Base-by-base conservation (phyloP, 2,113 vertebrate species). In the Myotis brandtii region DNA sequence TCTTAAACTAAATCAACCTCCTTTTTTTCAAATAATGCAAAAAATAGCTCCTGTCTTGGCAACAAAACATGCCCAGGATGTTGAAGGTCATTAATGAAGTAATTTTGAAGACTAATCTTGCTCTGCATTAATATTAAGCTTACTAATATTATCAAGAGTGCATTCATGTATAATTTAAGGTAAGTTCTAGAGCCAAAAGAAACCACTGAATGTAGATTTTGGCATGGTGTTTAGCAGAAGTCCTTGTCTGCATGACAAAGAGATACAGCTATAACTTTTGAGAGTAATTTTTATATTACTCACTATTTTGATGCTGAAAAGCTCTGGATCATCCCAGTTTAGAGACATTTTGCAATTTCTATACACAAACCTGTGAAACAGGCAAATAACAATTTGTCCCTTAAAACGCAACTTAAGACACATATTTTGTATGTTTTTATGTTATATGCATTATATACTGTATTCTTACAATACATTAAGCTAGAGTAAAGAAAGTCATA, bases 221-320 rank as follows among this genome's bases (percentile, higher is more conserved):
- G 66, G 67, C 37, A 80, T 66, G 56, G 8, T 12, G 12, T 95
- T 95, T 85, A 72, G 85, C 8, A 48, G 54, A 86, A 85, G 52
- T 77, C 10, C 12, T 93, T 84, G 2, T 76, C 8, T 95, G 30
- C 8, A 54, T 64, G 84, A 32, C 30, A 92, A 94, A 85, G 13
- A 89, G 54, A 67, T 77, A 75, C 93, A 76, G 20, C 30, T 30
- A 16, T 75, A 27, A 34, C 27, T 85, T 48, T 75, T 46, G 40
- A 77, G 72, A 25, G 10, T 46, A 34, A 90, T 82, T 92, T 92
- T 27, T 32, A 81, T 88, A 46, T 72, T 91, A 59, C 27, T 46
- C 77, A 83, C 73, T 81, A 87, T 77, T 95, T 87, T 70, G 76
- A 88, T 88, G 40, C 23, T 64, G 34, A 79, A 91, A 92, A 91